Percentiles rank a stretch among this genome's conserved stretches.
Conservation (phyloP, 2,113 vertebrate species). For the Meleagris gallopavo region DNA sequence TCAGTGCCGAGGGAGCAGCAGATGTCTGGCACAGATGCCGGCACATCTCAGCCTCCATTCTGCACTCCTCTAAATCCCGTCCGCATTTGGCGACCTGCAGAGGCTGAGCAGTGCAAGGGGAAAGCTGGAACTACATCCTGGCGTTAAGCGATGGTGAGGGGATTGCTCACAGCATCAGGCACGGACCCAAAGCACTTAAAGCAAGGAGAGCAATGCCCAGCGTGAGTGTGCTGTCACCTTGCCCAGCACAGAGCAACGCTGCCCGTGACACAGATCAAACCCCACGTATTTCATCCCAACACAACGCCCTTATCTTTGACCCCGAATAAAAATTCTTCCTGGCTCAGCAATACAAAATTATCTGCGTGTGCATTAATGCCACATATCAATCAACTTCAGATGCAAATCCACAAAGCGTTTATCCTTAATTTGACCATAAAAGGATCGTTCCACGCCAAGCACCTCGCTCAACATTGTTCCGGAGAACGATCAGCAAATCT, state of each 20-base stretch:
- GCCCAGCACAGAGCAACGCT: slow-evolving; percentile 15
- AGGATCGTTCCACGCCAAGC: slow-evolving; percentile 45
- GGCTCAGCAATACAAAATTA: slow-evolving; percentile 61
- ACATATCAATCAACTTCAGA: slow-evolving; percentile 63
- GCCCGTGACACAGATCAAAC: slow-evolving; percentile 35
- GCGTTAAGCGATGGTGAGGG: background rate
- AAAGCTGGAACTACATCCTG: background rate
- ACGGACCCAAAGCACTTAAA: slow-evolving; percentile 46
- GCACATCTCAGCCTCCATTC: background rate
- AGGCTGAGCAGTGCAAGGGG: background rate
- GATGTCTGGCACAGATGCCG: no score
- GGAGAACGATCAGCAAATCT: slow-evolving; percentile 45
- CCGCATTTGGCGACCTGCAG: rapidly evolving
- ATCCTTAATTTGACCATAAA: slow-evolving; percentile 58
- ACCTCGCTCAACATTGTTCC: slow-evolving; percentile 13
- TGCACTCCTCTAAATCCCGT: background rate
- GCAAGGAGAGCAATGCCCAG: slow-evolving; percentile 34
- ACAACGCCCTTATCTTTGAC: slow-evolving; percentile 59
- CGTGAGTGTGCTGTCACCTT: background rate
- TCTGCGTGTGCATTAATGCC: slow-evolving; percentile 53
- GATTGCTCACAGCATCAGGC: background rate
- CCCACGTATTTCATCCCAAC: slow-evolving; percentile 49
- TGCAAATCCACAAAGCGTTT: slow-evolving; percentile 1
- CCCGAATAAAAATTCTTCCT: slow-evolving; percentile 69
- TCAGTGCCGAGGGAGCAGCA: background rate